phyloP scores from a whole-genome alignment of 2,113 vertebrate species.

The Apodemus speciosus region DNA sequence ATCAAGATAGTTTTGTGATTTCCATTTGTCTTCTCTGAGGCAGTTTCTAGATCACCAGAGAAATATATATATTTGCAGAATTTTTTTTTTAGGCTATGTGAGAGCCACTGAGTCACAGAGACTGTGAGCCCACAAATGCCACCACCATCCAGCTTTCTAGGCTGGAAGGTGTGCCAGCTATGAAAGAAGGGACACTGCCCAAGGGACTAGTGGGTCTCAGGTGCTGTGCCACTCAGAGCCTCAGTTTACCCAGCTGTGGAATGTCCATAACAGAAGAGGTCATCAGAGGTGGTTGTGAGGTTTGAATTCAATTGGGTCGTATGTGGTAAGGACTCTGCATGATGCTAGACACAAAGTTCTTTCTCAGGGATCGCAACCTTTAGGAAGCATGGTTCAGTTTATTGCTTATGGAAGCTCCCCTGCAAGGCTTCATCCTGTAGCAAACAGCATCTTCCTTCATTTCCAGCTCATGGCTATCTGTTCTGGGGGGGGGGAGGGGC shows the following conservation, averaged over 20 bases:
- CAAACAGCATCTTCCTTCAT: not conserved
- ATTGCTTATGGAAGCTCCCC: not conserved
- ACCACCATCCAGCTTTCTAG: constrained; percentile 34
- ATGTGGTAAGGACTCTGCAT: not conserved
- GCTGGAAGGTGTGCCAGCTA: not conserved
- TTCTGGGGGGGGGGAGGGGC: not conserved
- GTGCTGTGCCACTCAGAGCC: not conserved
- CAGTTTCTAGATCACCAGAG: constrained; percentile 53
- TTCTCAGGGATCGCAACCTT: not conserved
- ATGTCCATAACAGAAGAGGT: not conserved
- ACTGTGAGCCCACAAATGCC: constrained; percentile 39
- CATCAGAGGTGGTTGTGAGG: not conserved
- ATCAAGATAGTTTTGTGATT: constrained; percentile 34
- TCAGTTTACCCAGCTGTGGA: constrained; percentile 17
- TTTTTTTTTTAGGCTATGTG: constrained; percentile 68
- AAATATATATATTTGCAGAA: constrained; percentile 51
- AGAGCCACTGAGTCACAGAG: constrained; percentile 60
- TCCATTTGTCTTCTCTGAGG: not conserved
- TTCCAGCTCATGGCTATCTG: not conserved
- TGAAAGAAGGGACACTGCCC: not conserved
- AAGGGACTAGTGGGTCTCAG: not conserved
- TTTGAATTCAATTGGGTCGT: not conserved
- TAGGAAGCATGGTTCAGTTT: not conserved
- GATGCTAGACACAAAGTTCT: not conserved
- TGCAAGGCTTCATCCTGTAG: not conserved